Evolutionary conservation across 92 coral and sea anemone species (phyloP).

Genomic region (Porites divaricata): DNA sequence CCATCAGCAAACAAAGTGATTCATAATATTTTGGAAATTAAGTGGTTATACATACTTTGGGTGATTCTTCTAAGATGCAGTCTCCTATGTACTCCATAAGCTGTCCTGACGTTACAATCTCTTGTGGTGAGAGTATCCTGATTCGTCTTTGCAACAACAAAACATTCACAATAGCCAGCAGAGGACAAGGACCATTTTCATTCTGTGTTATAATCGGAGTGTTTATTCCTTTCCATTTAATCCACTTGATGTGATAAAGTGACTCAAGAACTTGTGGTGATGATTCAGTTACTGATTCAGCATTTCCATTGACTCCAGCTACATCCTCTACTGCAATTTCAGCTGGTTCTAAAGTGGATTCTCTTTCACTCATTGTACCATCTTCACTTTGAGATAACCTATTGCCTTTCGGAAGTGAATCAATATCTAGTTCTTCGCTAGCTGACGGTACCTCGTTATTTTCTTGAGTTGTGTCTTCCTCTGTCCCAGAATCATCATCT

Average conservation of each 20-base stretch:
- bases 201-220: slow-evolving; percentile 97
- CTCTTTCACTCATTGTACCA: not conserved
- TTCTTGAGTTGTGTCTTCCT: slow-evolving; percentile 16
- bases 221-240: slow-evolving; percentile 86
- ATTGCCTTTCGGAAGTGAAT: not conserved
- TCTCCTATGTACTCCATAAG: slow-evolving; percentile 98
- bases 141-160: slow-evolving; percentile 81
- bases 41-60: slow-evolving; percentile 72
- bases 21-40: not conserved
- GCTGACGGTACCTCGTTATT: not conserved
- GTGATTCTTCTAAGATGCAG: slow-evolving; percentile 84
- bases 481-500: not conserved
- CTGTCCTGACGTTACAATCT: slow-evolving; percentile 87
- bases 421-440: not conserved
- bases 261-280: slow-evolving; percentile 48
- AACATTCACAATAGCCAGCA: slow-evolving; percentile 91
- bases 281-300: not conserved
- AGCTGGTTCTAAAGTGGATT: not conserved
- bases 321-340: not conserved
- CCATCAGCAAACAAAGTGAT: not conserved
- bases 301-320: not conserved
- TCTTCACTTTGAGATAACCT: not conserved
- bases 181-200: slow-evolving; percentile 99
- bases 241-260: slow-evolving; percentile 92
- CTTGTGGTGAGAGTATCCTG: slow-evolving; percentile 84